Evolutionary conservation across 2,888 invertebrate genomes (phyloP), one percentile per base, ranked within the genome.

Genomic region (Nomada flava): DNA sequence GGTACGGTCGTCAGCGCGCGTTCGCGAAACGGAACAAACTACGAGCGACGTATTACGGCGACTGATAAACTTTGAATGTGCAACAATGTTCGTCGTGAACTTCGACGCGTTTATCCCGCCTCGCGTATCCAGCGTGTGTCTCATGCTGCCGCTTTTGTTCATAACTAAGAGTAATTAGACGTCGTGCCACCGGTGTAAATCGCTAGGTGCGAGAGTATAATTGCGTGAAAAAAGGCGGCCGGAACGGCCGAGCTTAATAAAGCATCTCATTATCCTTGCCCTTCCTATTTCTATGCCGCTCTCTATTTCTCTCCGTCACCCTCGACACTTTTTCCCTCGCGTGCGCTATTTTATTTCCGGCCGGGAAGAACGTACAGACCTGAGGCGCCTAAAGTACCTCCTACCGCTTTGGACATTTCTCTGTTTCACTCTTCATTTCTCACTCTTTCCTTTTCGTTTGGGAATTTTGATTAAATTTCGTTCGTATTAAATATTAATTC

Each of bases 121-220:
- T 10, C 44, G 26, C 55, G 36, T 44, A 60, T 44, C 59, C 52
- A 53, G 11, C 67, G 26, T 23, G 67, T 52, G 55, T 44, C 57
- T 60, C 53, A 81, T 20, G 71, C 23, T 53, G 55, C 69, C 59
- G 68, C 76, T 74, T 84, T 82, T 72, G 76, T 75, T 69, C 76
- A 72, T 85, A 82, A 85, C 84, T 85, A 79, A 79, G 70, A 74
- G 76, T 79, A 85, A 85, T 85, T 85, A 84, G 76, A 71, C 76
- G 65, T 26, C 62, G 78, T 76, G 78, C 70, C 84, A 75, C 71
- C 36, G 64, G 60, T 70, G 69, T 75, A 74, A 76, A 67, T 64
- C 55, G 70, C 50, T 71, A 84, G 76, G 74, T 68, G 82, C 81
- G 67, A 85, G 77, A 59, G 74, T 76, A 71, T 85, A 85, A 85